These are phyloP conservation scores for Limnothrissa miodon DNA, from an alignment of 2,113 vertebrate genomes.

Conservation along the genomic window DNA sequence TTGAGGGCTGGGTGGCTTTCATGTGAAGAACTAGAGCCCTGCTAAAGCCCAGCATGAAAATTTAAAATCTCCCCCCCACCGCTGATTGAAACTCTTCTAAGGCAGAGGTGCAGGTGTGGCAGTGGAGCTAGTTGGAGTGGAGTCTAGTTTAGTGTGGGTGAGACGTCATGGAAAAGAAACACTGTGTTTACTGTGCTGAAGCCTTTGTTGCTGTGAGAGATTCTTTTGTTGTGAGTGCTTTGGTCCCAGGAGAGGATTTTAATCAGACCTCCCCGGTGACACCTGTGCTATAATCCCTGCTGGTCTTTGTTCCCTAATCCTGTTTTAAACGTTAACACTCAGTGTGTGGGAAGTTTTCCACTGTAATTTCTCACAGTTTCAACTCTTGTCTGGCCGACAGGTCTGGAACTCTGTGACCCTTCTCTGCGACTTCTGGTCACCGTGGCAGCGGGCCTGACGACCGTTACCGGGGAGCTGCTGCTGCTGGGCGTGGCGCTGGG, in stretches of 20 bases:
- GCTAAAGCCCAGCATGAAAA: not conserved
- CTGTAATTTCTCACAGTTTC: not conserved
- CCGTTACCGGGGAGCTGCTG: conserved; percentile 80
- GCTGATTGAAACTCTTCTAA: not conserved
- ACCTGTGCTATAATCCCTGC: not conserved
- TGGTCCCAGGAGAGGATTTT: not conserved
- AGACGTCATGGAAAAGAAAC: not conserved
- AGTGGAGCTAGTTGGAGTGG: not conserved
- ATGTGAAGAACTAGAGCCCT: not conserved
- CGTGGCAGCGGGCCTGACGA: conserved; percentile 77
- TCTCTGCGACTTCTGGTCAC: conserved; percentile 77
- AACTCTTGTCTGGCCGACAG: conserved; percentile 57
- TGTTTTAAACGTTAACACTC: not conserved
- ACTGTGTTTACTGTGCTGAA: not conserved
- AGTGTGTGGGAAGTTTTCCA: not conserved
- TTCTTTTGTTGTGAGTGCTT: not conserved
- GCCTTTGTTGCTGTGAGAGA: not conserved
- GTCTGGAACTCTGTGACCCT: conserved; percentile 85
- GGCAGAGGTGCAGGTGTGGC: not conserved
- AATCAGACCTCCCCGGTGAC: not conserved
- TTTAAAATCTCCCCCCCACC: not conserved
- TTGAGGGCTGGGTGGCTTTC: not conserved
- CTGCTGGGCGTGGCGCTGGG: conserved; percentile 81
- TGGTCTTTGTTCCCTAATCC: not conserved
- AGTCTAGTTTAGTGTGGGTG: not conserved